Evolutionary conservation across 2,113 vertebrate species (phyloP).

Genomic region (Podarcis raffonei): DNA sequence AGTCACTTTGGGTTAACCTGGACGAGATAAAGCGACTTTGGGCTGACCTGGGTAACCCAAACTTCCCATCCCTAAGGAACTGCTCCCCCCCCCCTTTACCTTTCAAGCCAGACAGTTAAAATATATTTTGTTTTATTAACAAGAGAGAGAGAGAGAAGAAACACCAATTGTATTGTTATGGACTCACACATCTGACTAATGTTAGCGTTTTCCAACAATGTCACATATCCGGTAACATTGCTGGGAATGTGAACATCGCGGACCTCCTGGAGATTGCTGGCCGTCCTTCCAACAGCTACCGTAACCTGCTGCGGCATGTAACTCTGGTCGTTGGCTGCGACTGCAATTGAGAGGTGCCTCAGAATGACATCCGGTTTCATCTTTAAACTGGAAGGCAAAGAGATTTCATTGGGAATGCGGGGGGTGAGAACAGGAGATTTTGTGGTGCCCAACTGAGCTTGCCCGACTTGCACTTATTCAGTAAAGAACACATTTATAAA

Average conservation of each 20-base stretch:
- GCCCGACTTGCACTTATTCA: too few species aligned
- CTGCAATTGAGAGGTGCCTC: conserved; percentile 91
- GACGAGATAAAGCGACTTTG: too few species aligned
- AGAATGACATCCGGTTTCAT: conserved; percentile 95
- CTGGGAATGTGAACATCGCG: conserved; percentile 95
- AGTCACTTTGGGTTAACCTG: too few species aligned
- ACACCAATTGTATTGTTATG: conserved; percentile 41
- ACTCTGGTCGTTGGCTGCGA: conserved; percentile 93
- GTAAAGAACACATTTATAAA: too few species aligned
- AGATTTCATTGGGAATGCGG: background rate
- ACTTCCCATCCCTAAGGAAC: too few species aligned
- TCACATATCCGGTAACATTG: conserved; percentile 94
- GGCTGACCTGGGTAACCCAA: too few species aligned
- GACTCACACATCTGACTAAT: conserved; percentile 95
- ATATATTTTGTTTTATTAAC: background rate
- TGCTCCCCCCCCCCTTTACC: background rate
- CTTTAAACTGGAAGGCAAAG: conserved; percentile 83
- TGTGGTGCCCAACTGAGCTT: too few species aligned
- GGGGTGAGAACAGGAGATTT: background rate
- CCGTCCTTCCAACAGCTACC: conserved; percentile 90
- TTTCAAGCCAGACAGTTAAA: conserved; percentile 28
- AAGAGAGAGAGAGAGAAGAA: background rate
- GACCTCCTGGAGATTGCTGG: conserved; percentile 90
- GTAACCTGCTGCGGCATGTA: conserved; percentile 99
- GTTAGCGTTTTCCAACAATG: conserved; percentile 95